Evolutionary conservation across 2,888 invertebrate species (phyloP).

Genomic region (Philopedon plagiatum): DNA sequence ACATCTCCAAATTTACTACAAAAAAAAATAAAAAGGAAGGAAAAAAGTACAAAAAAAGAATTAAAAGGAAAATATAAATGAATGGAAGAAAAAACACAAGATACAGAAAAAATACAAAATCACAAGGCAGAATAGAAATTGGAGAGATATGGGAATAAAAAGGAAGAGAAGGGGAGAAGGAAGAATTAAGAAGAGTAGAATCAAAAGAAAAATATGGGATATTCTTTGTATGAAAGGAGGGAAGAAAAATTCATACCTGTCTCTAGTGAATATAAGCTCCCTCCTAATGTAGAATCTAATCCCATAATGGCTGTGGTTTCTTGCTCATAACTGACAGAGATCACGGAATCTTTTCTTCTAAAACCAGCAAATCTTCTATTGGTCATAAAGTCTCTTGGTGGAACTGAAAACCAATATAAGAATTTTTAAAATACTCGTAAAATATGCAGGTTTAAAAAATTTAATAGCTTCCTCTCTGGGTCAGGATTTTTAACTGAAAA

Average conservation of each 20-base stretch:
- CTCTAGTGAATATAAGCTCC: constrained; percentile 61
- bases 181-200: background rate
- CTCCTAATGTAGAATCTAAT: constrained; percentile 65
- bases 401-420: constrained; percentile 4
- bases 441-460: no score
- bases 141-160: background rate
- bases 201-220: background rate
- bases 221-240: no score
- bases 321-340: constrained; percentile 64
- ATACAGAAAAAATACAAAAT: no score
- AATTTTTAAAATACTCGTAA: background rate
- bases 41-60: no score
- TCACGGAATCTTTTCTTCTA: constrained; percentile 49
- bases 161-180: background rate
- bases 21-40: no score
- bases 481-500: no score
- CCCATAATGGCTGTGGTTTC: constrained; percentile 68
- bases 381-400: constrained; percentile 40
- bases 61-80: no score
- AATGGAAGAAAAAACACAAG: no score
- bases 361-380: constrained; percentile 38
- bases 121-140: no score
- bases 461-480: no score
- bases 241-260: no score
- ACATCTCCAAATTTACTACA: no score